Evolutionary conservation across 2,797 vertebrate species (phyloP), one percentile per base, ranked within the genome.

Genomic region (Semotilus atromaculatus): DNA sequence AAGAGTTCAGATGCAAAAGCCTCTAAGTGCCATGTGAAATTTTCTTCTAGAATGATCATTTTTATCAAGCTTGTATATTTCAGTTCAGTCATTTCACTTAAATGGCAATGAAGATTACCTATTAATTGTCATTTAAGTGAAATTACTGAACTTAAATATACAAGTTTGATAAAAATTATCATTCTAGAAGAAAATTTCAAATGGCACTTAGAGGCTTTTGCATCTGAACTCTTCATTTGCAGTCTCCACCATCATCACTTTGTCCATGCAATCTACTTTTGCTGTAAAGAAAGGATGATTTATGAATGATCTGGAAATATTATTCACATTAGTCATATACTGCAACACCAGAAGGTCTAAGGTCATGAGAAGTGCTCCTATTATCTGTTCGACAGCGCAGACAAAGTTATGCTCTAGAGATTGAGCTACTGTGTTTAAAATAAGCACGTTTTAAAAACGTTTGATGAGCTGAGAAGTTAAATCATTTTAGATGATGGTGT

Each of bases 331-430:
- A 31, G 73, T 88, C 80, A 83, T 85, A 55, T 34, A 38, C 48
- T 38, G 45, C 38, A 67, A 90, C 78, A 70, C 62, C 23, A 48
- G 23, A 68, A 55, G 86, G 85, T 88, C 83, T 75, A 51, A 87
- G 86, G 83, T 86, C 89, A 87, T 80, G 88, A 90, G 90, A 90
- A 88, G 80, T 55, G 71, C 40, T 34, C 60, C 26, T 48, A 76
- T 43, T 82, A 58, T 88, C 88, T 86, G 48, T 78, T 66, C 43
- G 60, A 62, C 26, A 18, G 74, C 36, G 14, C 14, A 48, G 45
- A 79, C 38, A 48, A 60, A 67, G 23, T 10, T 72, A 48, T 1
- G n/a, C 29, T 75, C 11, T 19, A 77, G 14, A 19, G 68, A 66
- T 58, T 23, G 43, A 19, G 4, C 53, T 38, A 40, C 58, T 11